These are phyloP conservation scores for Terebella lapidaria DNA, from an alignment of 2,888 invertebrate genomes.

Conservation along the genomic window DNA sequence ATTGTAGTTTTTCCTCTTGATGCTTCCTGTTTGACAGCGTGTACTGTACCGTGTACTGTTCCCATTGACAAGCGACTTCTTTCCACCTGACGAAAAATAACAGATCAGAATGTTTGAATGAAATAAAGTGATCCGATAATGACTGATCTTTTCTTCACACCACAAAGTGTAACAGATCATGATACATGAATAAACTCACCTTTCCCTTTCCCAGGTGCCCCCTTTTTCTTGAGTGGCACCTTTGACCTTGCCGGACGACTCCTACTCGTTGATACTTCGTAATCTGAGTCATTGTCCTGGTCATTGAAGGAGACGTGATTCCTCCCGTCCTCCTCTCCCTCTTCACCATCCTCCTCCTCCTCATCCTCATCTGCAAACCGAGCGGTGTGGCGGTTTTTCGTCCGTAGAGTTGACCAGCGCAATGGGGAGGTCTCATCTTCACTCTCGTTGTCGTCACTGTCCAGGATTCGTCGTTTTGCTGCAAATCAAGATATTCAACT, in stretches of 20 bases:
- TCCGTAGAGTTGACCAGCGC: too few species aligned
- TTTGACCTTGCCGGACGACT: neutral
- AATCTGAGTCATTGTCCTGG: neutral
- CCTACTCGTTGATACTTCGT: neutral
- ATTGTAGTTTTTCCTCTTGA: slow-evolving; percentile 19
- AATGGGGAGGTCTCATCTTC: too few species aligned
- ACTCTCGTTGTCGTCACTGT: slow-evolving; percentile 1
- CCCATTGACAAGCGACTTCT: slow-evolving; percentile 2
- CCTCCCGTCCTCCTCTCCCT: slow-evolving; percentile 1
- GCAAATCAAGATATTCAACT: too few species aligned
- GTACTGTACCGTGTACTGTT: slow-evolving; percentile 19
- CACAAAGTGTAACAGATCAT: neutral
- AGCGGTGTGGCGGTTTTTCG: too few species aligned
- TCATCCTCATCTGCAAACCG: neutral
- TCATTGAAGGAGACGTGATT: neutral
- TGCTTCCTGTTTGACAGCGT: slow-evolving; percentile 18
- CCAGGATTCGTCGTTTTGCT: neutral
- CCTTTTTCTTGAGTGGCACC: neutral
- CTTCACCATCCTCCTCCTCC: slow-evolving; percentile 1
- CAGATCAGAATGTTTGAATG: neutral
- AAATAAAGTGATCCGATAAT: too few species aligned
- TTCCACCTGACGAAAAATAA: neutral
- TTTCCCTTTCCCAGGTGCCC: neutral
- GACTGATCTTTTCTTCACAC: neutral
- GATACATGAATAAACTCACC: too few species aligned